Percentiles rank a stretch among this genome's conserved stretches.
phyloP scores from a whole-genome alignment of 2,888 invertebrate species.

The Drosophila percnosoma region DNA sequence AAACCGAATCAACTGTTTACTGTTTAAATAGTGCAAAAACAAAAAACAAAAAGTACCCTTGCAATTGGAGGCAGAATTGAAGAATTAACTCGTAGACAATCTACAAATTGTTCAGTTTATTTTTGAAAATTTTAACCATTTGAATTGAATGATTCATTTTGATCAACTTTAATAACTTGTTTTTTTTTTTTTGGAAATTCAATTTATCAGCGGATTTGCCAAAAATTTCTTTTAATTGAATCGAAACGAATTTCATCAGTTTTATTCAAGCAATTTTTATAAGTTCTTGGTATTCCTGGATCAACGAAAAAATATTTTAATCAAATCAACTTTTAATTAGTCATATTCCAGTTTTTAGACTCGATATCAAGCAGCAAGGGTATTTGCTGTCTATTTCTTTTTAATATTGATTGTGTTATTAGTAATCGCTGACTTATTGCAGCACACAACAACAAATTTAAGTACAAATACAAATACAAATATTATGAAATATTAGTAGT shows the following conservation, averaged over 20 bases:
- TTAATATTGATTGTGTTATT: slow-evolving; percentile 63
- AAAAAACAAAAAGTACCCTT: slow-evolving; percentile 1
- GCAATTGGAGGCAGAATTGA: not conserved
- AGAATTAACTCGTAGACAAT: too few species aligned
- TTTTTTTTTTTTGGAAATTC: too few species aligned
- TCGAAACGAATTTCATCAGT: not conserved
- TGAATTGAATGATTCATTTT: not conserved
- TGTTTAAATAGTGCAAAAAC: not conserved
- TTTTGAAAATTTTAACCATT: not conserved
- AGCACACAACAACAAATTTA: slow-evolving; percentile 30
- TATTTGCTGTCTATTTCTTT: slow-evolving; percentile 51
- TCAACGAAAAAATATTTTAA: too few species aligned
- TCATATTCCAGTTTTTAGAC: not conserved
- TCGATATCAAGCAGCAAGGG: slow-evolving; percentile 9
- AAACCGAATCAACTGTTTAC: slow-evolving; percentile 29
- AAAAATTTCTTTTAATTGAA: not conserved
- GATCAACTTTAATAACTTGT: not conserved
- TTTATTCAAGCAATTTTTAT: not conserved
- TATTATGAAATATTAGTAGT: not conserved
- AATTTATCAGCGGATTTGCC: too few species aligned
- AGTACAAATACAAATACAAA: slow-evolving; percentile 33
- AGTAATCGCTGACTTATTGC: slow-evolving; percentile 45
- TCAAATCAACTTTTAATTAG: not conserved
- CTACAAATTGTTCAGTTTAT: not conserved
- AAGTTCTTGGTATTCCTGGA: not conserved